These are phyloP conservation scores for Branchellion lobata DNA, from an alignment of 2,888 invertebrate species.

Conservation along the genomic window DNA sequence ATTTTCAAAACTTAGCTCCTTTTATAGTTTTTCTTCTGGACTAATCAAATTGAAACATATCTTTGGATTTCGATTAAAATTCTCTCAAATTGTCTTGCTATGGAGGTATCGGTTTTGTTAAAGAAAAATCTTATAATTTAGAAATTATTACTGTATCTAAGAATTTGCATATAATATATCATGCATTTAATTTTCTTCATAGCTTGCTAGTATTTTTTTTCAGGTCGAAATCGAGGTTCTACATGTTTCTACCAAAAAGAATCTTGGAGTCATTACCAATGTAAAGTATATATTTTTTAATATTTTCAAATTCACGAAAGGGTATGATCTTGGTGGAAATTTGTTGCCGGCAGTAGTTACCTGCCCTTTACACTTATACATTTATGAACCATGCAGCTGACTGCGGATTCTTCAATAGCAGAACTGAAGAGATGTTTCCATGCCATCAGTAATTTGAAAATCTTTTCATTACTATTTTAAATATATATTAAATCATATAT, in stretches of 20 bases:
- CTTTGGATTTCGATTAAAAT: no score
- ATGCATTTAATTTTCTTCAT: background rate
- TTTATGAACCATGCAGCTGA: conserved; percentile 5
- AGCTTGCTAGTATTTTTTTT: conserved; percentile 33
- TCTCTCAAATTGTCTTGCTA: no score
- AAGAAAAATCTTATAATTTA: no score
- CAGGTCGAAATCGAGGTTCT: conserved; percentile 52
- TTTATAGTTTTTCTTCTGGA: no score
- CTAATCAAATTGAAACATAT: no score
- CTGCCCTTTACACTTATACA: no score
- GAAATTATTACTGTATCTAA: no score
- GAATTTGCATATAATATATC: background rate
- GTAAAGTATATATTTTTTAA: conserved; percentile 44
- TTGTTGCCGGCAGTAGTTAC: no score
- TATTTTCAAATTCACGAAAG: no score
- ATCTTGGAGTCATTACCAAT: conserved; percentile 52
- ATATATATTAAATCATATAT: conserved; percentile 4
- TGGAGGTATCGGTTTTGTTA: no score
- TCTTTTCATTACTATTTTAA: background rate
- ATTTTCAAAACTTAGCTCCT: no score
- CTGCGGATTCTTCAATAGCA: conserved; percentile 35
- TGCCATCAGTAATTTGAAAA: conserved; percentile 17
- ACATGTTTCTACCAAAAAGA: conserved; percentile 52
- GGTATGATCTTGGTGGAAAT: no score
- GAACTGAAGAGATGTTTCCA: conserved; percentile 42